Evolutionary conservation across 1,140 invertebrate species (phyloP).

Genomic region (Papilio xuthus): DNA sequence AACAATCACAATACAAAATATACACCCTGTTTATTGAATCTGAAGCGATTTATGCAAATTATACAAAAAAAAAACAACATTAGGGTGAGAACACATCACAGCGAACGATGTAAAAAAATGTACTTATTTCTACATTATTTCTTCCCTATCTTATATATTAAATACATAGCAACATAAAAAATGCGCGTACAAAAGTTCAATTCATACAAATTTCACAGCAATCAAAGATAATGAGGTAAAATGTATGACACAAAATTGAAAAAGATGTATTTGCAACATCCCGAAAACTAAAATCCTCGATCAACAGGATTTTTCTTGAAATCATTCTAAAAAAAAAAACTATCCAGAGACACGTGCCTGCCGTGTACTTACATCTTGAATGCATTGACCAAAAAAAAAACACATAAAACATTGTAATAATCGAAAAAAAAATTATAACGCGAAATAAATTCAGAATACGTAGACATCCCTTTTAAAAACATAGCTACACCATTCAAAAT

Average conservation of each 20-base stretch:
- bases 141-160: not conserved
- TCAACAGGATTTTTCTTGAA: not conserved
- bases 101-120: not conserved
- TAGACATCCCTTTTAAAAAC: not conserved
- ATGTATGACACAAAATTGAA: not conserved
- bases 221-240: not conserved
- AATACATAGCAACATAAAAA: not conserved
- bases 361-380: not conserved
- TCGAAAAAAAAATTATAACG: too few relatives aligned
- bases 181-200: not conserved
- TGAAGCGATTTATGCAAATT: slow-evolving; percentile 23
- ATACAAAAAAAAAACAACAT: slow-evolving; percentile 27
- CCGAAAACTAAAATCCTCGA: not conserved
- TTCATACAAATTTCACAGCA: not conserved
- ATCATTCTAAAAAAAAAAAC: not conserved
- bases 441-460: not conserved
- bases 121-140: slow-evolving; percentile 7
- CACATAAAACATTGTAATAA: not conserved
- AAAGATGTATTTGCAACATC: not conserved
- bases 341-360: not conserved
- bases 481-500: not conserved
- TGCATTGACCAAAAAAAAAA: not conserved
- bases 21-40: slow-evolving; percentile 39
- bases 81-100: slow-evolving; percentile 21
- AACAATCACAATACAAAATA: slow-evolving; percentile 35